A percentile compares a stretch with the other conserved stretches of the same genome.
These are phyloP conservation scores for Peribatodes rhomboidaria DNA, from an alignment of 2,888 invertebrate genomes.

Conservation along the genomic window DNA sequence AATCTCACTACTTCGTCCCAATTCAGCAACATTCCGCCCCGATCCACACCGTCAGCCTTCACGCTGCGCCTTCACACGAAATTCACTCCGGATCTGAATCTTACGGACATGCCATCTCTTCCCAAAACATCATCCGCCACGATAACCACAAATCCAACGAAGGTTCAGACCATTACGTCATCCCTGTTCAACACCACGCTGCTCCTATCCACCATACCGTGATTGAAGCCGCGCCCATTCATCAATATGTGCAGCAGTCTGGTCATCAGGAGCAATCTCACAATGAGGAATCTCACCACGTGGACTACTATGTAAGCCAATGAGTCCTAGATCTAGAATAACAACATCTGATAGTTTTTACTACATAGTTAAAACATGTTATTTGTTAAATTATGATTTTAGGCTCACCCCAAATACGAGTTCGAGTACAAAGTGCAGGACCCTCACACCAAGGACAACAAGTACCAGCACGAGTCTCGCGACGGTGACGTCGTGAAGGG, in stretches of 20 bases:
- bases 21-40: conserved; percentile 29
- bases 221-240: conserved; percentile 53
- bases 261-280: conserved; percentile 39
- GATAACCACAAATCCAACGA: conserved; percentile 43
- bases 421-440: conserved; percentile 84
- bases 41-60: conserved; percentile 38
- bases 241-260: conserved; percentile 42
- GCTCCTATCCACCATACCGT: conserved; percentile 54
- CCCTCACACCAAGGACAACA: conserved; percentile 85
- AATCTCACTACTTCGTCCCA: conserved; percentile 37
- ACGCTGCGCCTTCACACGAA: conserved; percentile 41
- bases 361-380: neutral
- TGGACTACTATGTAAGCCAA: conserved; percentile 65
- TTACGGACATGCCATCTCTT: conserved; percentile 48
- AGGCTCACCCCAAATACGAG: conserved; percentile 83
- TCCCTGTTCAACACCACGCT: conserved; percentile 50
- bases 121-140: conserved; percentile 52
- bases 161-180: conserved; percentile 48
- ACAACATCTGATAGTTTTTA: neutral
- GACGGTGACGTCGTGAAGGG: conserved; percentile 86
- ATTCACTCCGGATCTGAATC: conserved; percentile 36
- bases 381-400: conserved; percentile 9
- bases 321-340: neutral
- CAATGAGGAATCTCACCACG: conserved; percentile 52
- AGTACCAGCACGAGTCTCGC: conserved; percentile 82